Evolutionary conservation across 64 coral and sea anemone species (phyloP), one percentile per base, ranked within the genome.

Genomic region (Acropora yongei): DNA sequence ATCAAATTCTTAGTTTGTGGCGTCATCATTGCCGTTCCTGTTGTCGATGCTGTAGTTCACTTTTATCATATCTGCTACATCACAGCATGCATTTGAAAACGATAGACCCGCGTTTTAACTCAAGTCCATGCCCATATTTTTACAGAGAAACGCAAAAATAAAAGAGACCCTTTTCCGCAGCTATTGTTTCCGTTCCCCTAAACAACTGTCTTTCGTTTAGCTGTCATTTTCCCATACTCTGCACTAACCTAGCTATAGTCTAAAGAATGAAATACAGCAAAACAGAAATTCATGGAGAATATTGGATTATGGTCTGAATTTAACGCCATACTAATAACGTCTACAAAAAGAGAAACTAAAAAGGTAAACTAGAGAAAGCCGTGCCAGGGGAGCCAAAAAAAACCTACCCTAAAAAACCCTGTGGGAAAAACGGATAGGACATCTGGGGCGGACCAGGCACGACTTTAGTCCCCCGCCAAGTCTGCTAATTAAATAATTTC

Each of bases 371-470:
- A 51, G 76, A 78, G 76, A 50, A 78, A 78, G 76, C 45, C 46
- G 47, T 78, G 76, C 76, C 45, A 50, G 76, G 81, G 81, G 44
- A 58, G 81, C 57, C 81, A 84, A 58, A 84, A 67, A 84, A 84
- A 66, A 84, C 57, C 81, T 57, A 66, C 8, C 44, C 14, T 67
- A 84, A 84, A 84, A 84, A 66, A 84, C 81, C 81, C 57, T 44
- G 39, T 66, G 81, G 55, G 81, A 66, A 84, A 84, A 84, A 84
- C 8, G 66, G 39, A 71, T 46, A 84, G 81, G 57, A 84, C 65
- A 84, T 67, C 81, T 84, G 81, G 57, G 57, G 2, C 81, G 20
- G 81, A 30, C 55, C 57, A 79, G 50, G 77, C 45, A 72, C 69
- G 4, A 72, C n/a, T 41, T 45, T 43, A 7, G 5, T 79, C 11